These are phyloP conservation scores for Hemicordylus capensis DNA, from an alignment of 2,113 vertebrate species.

Conservation along the genomic window DNA sequence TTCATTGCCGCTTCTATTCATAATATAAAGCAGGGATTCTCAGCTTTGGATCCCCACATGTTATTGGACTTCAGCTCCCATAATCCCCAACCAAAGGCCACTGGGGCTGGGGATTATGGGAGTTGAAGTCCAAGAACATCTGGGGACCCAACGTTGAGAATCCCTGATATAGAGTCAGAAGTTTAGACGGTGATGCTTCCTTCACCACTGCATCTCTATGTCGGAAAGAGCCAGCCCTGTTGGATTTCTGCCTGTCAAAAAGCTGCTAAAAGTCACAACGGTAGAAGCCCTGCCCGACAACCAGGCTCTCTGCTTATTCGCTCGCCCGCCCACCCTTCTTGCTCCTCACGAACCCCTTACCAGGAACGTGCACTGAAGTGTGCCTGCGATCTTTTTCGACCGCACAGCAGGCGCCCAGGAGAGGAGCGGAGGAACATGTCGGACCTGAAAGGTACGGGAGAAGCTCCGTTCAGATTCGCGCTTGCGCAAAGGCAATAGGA, in stretches of 20 bases:
- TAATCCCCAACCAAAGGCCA: too few relatives aligned
- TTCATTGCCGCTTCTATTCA: neutral
- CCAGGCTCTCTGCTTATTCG: neutral
- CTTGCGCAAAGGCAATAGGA: too few relatives aligned
- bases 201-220: too few relatives aligned
- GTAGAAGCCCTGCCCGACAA: neutral
- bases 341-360: neutral
- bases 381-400: neutral
- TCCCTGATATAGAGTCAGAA: too few relatives aligned
- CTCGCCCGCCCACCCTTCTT: neutral
- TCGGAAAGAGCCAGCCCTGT: too few relatives aligned
- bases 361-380: slow-evolving; percentile 1
- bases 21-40: neutral
- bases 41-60: too few relatives aligned
- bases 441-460: neutral
- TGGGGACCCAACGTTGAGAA: too few relatives aligned
- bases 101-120: too few relatives aligned
- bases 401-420: neutral
- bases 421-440: neutral
- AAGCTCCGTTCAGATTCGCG: neutral
- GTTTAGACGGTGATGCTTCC: neutral
- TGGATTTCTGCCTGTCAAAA: neutral
- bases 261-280: neutral
- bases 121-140: too few relatives aligned
- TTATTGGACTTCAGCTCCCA: too few relatives aligned